phyloP scores from a whole-genome alignment of 2,797 vertebrate species.

The Anomalospiza imberbis region DNA sequence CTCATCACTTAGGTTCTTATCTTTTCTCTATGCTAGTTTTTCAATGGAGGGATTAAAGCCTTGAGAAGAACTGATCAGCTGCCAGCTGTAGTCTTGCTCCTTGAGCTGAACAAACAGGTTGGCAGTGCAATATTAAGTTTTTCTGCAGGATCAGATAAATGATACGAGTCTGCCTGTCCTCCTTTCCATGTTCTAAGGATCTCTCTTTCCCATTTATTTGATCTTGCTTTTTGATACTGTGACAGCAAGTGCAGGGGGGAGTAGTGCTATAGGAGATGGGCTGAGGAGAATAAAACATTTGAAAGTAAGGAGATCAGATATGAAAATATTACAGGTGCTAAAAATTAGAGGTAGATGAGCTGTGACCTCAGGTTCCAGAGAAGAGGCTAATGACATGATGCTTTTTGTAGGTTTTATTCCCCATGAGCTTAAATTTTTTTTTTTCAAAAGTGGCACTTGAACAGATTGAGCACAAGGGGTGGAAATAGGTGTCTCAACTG shows the following conservation, averaged over 20 bases:
- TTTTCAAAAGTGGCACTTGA: constrained; percentile 6
- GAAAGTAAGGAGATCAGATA: not conserved
- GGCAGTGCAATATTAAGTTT: not conserved
- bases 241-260: not conserved
- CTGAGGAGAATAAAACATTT: not conserved
- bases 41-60: not conserved
- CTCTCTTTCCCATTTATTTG: not conserved
- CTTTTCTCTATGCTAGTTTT: not conserved
- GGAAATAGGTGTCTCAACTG: not conserved
- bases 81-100: not conserved
- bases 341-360: not conserved
- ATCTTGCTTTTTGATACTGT: not conserved
- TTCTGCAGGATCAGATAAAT: not conserved
- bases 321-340: not conserved
- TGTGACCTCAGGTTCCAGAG: not conserved
- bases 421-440: not conserved
- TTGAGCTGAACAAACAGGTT: not conserved
- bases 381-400: not conserved
- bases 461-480: not conserved
- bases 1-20: not conserved
- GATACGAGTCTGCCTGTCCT: not conserved
- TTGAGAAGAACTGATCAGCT: not conserved
- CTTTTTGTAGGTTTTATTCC: not conserved
- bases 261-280: not conserved
- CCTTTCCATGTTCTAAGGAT: not conserved